Base-by-base conservation (phyloP, 1,140 invertebrate genomes). In the Anoplophora glabripennis region DNA sequence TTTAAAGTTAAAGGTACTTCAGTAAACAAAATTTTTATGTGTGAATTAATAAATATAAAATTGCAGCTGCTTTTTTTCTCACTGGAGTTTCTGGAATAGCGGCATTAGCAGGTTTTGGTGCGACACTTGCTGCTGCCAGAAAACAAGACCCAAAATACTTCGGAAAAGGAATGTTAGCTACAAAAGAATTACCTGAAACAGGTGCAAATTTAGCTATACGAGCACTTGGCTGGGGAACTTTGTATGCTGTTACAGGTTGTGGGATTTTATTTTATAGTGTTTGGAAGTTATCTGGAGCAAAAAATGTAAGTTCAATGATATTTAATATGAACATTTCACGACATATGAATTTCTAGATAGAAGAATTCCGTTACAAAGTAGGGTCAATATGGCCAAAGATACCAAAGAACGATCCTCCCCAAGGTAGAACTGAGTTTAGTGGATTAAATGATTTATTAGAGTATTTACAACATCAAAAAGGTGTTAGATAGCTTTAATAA, bases 241-340 rank as follows among this genome's bases (percentile, higher is more conserved):
- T 94, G 1, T 94, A 93, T 77, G 90, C 94, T 0, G 79, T 93
- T 11, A 79, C 86, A 36, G 92, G 93, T 9, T 91, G 92, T 64
- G 83, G 89, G 10, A 70, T 90, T 44, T 77, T 96, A 53, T 91
- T 88, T 73, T 94, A 88, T 77, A 82, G 84, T 9, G 84, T 95
- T 54, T 96, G 92, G 90, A 96, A 95, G 79, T 66, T 93, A 7
- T 87, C 91, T 34, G 93, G 92, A 59, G 92, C 90, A 33, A 84
- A 85, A 66, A 84, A 89, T 83, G 86, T 90, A 72, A 78, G 21
- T 42, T 54, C 18, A 17, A 10, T 56, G 11, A 42, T n/a, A 40
- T 0, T 15, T 17, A 41, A 8, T 34, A 28, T 41, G 7, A 44
- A 45, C 21, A 55, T 14, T 34, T 44, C 11, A 18, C 33, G 34